Evolutionary conservation across 2,797 vertebrate species (phyloP).

Genomic region (Platyrinchus mystaceus): DNA sequence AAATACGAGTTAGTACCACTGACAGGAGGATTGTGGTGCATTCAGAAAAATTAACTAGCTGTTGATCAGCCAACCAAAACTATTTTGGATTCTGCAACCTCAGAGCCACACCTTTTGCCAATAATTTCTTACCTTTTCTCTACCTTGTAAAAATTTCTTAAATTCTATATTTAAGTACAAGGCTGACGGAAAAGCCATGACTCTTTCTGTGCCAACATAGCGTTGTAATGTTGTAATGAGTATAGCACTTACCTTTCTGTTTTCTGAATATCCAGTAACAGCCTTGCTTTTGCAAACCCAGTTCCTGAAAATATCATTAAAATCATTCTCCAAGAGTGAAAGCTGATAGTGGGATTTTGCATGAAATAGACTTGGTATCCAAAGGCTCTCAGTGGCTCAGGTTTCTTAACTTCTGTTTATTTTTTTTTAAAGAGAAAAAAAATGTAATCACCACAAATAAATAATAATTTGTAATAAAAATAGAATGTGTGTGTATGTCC

Average conservation of each 20-base stretch:
- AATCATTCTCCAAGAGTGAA: not conserved
- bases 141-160: constrained; percentile 20
- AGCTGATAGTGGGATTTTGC: not conserved
- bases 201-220: not conserved
- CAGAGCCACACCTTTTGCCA: not conserved
- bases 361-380: not conserved
- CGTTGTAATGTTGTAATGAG: not conserved
- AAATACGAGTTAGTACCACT: not conserved
- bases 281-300: not conserved
- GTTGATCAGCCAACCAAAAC: not conserved
- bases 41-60: not conserved
- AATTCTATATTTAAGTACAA: not conserved
- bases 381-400: not conserved
- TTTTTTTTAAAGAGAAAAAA: not conserved
- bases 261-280: not conserved
- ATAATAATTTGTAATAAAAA: not conserved
- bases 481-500: not conserved
- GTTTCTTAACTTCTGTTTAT: not conserved
- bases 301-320: not conserved
- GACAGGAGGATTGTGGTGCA: accelerated
- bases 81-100: not conserved
- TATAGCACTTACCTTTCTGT: not conserved
- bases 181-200: not conserved
- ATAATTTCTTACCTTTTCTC: not conserved
- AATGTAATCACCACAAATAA: not conserved